Base-by-base conservation (phyloP, 2,888 invertebrate species). In the Hypena proboscidalis region DNA sequence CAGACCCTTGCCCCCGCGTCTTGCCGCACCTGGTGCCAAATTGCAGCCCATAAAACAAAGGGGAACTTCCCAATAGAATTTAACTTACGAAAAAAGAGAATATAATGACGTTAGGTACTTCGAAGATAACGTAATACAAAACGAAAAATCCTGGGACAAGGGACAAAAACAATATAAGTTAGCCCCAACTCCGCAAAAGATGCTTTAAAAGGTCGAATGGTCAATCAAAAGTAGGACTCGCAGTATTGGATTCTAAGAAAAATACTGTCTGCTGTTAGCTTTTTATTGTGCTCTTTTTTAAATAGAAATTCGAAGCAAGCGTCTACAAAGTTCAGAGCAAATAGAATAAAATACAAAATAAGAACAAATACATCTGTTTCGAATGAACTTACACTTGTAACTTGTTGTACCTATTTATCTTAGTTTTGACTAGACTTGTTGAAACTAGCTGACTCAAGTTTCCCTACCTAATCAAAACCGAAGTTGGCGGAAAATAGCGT, bases 401-500 rank as follows among this genome's bases (percentile, higher is more conserved):
- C 35, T 56, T 49, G 47, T 47, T 60, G 48, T 59, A 56, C 29
- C 37, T 67, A 70, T 72, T 70, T 70, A 70, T 64, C 63, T 65
- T 67, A 57, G 50, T 67, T 56, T 56, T 57, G 56, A 66, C 54
- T 55, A 55, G 57, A 69, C 59, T 58, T 59, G 51, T 42, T 48
- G 48, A 67, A 70, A 67, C 60, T 64, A 57, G 56, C 53, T 55
- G 60, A 57, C 58, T 54, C 43, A 72, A 83, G 73, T 77, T 80
- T 73, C 62, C 56, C 66, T 68, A 77, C 75, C 80, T 80, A 85
- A 87, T 86, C 86, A 84, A 77, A 82, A 72, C 70, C 58, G 63
- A 80, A 85, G 72, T 84, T 82, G 67, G 64, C 66, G 72, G 81
- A 82, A 85, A 85, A 83, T 80, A 78, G 76, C 77, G 77, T 73